phyloP scores from a whole-genome alignment of 2,113 vertebrate genomes.

The Rhynchopsitta pachyrhyncha region DNA sequence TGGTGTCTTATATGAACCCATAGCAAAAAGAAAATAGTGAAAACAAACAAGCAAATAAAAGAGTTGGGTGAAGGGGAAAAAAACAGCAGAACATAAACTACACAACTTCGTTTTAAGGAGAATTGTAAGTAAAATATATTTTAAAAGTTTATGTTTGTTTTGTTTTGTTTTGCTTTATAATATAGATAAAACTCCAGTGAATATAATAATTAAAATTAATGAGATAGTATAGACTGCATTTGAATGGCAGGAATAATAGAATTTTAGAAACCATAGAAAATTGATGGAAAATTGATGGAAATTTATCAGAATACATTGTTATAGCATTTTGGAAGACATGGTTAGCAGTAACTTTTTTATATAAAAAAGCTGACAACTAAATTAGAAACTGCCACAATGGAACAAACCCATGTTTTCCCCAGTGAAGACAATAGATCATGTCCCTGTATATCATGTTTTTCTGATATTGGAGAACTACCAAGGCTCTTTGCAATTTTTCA shows the following conservation, averaged over 20 bases:
- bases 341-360: not conserved
- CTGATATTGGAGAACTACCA: not conserved
- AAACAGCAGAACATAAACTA: not conserved
- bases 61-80: not conserved
- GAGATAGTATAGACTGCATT: not conserved
- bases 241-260: not conserved
- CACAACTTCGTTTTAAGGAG: not conserved
- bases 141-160: not conserved
- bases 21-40: not conserved
- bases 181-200: not conserved
- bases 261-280: not conserved
- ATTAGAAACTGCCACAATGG: not conserved
- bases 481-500: not conserved
- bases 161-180: not conserved
- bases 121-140: not conserved
- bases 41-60: not conserved
- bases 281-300: accelerated
- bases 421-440: not conserved
- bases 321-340: not conserved
- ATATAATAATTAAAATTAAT: not conserved
- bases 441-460: not conserved
- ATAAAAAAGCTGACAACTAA: not conserved
- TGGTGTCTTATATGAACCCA: not conserved
- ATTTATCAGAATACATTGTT: not conserved
- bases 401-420: not conserved